Evolutionary conservation across 2,797 vertebrate species (phyloP).

Genomic region (Paramormyrops hopkinsi): DNA sequence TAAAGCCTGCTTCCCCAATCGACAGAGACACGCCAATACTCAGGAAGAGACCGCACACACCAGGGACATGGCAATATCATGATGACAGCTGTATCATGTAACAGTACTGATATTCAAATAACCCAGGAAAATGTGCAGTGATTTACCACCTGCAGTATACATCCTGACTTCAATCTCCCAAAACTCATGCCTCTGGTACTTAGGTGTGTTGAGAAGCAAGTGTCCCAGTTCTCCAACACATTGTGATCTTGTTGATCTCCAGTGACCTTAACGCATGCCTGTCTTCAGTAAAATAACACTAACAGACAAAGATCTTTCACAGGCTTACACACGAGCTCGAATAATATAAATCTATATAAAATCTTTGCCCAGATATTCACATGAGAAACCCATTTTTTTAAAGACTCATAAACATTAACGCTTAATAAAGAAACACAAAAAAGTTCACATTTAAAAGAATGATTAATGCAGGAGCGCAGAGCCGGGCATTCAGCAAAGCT

Average conservation of each 20-base stretch:
- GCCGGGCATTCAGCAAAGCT: not conserved
- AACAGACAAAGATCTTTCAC: not conserved
- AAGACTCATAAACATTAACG: not conserved
- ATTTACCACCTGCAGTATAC: not conserved
- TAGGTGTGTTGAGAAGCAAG: not conserved
- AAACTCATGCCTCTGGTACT: not conserved
- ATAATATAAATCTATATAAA: not conserved
- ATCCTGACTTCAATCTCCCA: not conserved
- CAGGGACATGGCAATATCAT: not conserved
- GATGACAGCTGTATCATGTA: not conserved
- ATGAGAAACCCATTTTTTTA: not conserved
- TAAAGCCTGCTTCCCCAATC: not conserved
- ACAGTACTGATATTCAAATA: not conserved
- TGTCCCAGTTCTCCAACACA: not conserved
- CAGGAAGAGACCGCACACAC: not conserved
- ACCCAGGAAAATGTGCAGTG: not conserved
- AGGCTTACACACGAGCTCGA: not conserved
- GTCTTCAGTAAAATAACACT: conserved; percentile 25
- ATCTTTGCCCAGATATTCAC: not conserved
- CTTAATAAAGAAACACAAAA: not conserved
- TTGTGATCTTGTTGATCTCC: not conserved
- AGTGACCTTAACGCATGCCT: not conserved
- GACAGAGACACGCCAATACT: not conserved
- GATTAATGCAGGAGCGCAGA: not conserved
- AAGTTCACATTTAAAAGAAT: not conserved